Base-by-base conservation (phyloP, 2,888 invertebrate species). In the Phengaris alcon region DNA sequence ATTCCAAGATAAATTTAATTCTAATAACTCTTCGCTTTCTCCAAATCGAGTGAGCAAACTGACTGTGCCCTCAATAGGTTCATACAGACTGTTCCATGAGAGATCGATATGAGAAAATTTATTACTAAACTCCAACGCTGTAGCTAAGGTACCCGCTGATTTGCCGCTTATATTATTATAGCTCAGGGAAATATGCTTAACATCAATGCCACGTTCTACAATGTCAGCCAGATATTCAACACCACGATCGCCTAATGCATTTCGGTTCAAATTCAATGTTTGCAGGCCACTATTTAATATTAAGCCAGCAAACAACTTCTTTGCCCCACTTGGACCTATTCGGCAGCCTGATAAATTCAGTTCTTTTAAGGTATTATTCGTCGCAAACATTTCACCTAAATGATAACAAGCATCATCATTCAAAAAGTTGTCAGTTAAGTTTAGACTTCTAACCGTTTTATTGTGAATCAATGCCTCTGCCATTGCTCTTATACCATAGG, bases 391-490 rank as follows among this genome's bases (percentile, higher is more conserved):
- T 68, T 86, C 83, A 3, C 89, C 85, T 75, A 92, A 81, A 83
- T 92, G 91, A 75, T 81, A 89, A 68, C 88, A 89, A 4, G 88
- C 85, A 75, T 92, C 91, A 22, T 81, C 76, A 55, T 80, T 85
- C 4, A 92, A 82, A 78, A 87, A 90, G 80, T 87, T 92, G 75
- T 88, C 89, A 8, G 87, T 87, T 10, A 92, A 82, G 75, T 87
- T 82, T 0, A 92, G 77, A 5, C 76, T 75, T 69, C 81, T 84
- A 0, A 92, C 91, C 7, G 68, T 78, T 78, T 77, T 85, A 78
- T 93, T 93, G 57, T 82, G 80, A 68, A 80, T 79, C 22, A 93
- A 78, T 35, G 90, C 90, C 51, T 82, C 78, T 2, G 85, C 82
- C 87, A 92, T 91, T 0, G 91, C 84, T 2, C 88, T 84, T 0